Evolutionary conservation across 2,113 vertebrate species (phyloP).

Genomic region (Notechis scutatus): DNA sequence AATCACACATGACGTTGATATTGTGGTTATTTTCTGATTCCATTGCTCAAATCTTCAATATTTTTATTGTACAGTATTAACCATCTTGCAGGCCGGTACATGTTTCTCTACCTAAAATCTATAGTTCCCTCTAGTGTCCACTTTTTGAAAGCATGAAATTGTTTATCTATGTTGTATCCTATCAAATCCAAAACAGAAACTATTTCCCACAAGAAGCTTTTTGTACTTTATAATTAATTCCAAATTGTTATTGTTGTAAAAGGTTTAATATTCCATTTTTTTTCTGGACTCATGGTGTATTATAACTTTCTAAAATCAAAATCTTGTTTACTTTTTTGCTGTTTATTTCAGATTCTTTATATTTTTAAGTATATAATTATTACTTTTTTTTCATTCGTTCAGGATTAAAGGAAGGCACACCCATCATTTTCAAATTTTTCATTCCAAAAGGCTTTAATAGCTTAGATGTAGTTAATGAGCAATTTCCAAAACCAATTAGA

Average conservation of each 20-base stretch:
- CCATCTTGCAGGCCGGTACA: neutral
- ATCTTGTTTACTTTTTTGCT: neutral
- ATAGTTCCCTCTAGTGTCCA: neutral
- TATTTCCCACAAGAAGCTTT: neutral
- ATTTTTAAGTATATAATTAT: neutral
- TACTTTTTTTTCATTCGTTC: neutral
- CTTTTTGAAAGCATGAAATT: neutral
- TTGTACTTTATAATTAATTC: neutral
- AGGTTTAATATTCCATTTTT: neutral
- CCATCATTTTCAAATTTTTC: neutral
- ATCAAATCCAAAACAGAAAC: neutral
- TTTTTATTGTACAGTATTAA: neutral
- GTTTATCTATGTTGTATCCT: neutral
- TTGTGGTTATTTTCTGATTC: neutral
- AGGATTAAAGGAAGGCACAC: neutral
- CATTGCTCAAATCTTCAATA: neutral
- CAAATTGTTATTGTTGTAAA: neutral
- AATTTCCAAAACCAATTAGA: neutral
- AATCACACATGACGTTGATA: neutral
- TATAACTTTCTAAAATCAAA: neutral
- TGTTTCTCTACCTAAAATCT: neutral
- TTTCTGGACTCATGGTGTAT: neutral
- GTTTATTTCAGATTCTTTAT: neutral
- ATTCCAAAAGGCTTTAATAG: neutral
- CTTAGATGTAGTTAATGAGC: neutral